Evolutionary conservation across 1,140 invertebrate species (phyloP), one percentile per base, ranked within the genome.

Genomic region (Brachionus plicatilis): DNA sequence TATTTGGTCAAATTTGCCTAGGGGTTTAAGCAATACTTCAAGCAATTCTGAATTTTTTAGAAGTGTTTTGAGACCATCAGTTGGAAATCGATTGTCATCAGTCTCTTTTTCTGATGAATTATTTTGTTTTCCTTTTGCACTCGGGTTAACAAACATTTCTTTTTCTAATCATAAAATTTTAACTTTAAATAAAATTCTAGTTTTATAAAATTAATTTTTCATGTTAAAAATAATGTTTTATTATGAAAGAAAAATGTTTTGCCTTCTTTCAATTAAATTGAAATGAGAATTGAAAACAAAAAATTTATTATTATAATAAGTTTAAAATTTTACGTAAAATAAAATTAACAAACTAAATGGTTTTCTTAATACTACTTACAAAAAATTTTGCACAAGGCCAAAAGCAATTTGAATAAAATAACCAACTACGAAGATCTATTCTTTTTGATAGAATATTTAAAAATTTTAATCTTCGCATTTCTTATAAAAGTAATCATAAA

Each of bases 41-140:
- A 68, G 37, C 33, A 83, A 56, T 50, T 83, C 82, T 24, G 82
- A 68, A 56, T 83, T 83, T 53, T 83, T 47, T 17, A 83, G 12
- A 11, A 83, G 12, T 1, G 47, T 27, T 70, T 83, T 83, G 1
- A 83, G 33, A 53, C 60, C 60, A 53, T 47, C 60, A 9, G 82
- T 83, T 20, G 82, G 82, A 83, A 83, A 83, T 20, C 65, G 53
- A 45, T 27, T 27, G n/a, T 80, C 41, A 20, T 80, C 47, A n/a
- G 9, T 65, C 2, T 24, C 11, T n/a, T 56, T 45, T 47, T 41
- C 29, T 47, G 75, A 78, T 78, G 33, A 20, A 78, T 33, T 43
- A 11, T 20, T 65, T 53, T 17, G 12, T 27, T 29, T 17, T 3
- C 8, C 24, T n/a, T 60, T 5, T 9, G 43, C 12, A 72, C 1